Evolutionary conservation across 2,888 invertebrate species (phyloP).

Genomic region (Sialis lutaria): DNA sequence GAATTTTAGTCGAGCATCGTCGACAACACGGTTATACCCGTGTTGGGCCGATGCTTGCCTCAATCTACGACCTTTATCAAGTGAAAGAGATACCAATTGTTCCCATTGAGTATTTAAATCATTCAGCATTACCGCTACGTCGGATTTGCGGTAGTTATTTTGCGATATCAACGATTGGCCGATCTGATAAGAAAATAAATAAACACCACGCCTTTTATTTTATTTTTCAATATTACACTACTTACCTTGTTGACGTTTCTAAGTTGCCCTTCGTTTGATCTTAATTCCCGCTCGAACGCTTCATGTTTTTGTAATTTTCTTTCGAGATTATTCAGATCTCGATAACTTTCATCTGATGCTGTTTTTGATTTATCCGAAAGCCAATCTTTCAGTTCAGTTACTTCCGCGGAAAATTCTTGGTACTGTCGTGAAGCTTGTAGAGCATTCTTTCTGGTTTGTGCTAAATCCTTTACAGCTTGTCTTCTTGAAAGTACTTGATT

Average conservation of each 20-base stretch:
- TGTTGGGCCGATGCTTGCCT: constrained; percentile 81
- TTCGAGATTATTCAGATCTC: constrained; percentile 77
- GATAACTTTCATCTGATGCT: constrained; percentile 82
- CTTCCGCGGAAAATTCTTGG: constrained; percentile 85
- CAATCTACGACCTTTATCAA: constrained; percentile 50
- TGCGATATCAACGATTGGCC: constrained; percentile 56
- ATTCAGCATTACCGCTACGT: constrained; percentile 47
- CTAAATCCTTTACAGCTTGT: constrained; percentile 54
- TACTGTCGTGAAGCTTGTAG: constrained; percentile 74
- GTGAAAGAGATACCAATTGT: constrained; percentile 46
- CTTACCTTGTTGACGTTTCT: constrained; percentile 63
- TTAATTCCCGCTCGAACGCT: constrained; percentile 87
- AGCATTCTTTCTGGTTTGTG: constrained; percentile 53
- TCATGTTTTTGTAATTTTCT: constrained; percentile 91
- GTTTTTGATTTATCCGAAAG: constrained; percentile 81
- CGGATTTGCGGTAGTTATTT: constrained; percentile 49
- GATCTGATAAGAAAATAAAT: constrained; percentile 20
- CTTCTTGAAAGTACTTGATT: constrained; percentile 60
- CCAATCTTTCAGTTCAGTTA: constrained; percentile 81
- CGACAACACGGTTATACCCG: constrained; percentile 59
- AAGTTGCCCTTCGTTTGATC: constrained; percentile 86
- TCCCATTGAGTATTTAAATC: constrained; percentile 66
- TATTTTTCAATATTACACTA: constrained; percentile 10
- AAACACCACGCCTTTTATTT: background rate
- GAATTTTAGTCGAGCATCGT: constrained; percentile 75